Percentiles rank a stretch among this genome's conserved stretches.
Conservation (phyloP, 2,113 vertebrate genomes). For the Burhinus bistriatus region DNA sequence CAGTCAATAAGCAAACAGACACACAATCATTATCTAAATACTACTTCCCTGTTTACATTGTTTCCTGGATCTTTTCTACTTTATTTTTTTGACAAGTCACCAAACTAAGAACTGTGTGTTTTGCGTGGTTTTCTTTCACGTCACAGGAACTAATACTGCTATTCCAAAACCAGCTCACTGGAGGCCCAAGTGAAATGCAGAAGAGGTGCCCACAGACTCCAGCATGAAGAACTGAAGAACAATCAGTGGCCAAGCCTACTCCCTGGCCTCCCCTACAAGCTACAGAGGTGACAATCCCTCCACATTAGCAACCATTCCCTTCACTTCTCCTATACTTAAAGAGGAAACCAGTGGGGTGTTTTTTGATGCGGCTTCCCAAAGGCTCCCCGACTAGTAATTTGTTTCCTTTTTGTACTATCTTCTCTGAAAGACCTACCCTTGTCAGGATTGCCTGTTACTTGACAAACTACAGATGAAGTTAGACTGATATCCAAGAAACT, state of each 20-base stretch:
- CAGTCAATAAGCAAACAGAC: background rate
- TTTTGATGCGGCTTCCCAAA: background rate
- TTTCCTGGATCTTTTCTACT: background rate
- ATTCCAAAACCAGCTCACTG: background rate
- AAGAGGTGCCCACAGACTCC: background rate
- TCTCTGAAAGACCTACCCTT: background rate
- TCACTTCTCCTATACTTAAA: background rate
- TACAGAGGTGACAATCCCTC: background rate
- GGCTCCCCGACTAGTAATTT: background rate
- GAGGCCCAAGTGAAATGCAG: background rate
- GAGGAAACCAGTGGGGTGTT: background rate
- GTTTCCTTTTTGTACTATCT: background rate
- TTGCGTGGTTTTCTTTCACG: background rate
- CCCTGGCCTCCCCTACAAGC: background rate
- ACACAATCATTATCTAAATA: background rate
- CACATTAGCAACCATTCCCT: background rate
- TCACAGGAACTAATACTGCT: background rate
- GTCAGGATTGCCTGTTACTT: background rate
- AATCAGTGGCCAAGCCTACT: background rate
- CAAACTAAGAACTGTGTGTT: background rate
- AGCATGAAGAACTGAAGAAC: background rate
- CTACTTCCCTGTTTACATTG: background rate
- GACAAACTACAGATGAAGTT: background rate
- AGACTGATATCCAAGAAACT: background rate
- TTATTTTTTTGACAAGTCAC: background rate